A percentile compares a stretch with the other conserved stretches of the same genome.
Conservation (phyloP, 2,888 invertebrate species). For the Suillia variegata region DNA sequence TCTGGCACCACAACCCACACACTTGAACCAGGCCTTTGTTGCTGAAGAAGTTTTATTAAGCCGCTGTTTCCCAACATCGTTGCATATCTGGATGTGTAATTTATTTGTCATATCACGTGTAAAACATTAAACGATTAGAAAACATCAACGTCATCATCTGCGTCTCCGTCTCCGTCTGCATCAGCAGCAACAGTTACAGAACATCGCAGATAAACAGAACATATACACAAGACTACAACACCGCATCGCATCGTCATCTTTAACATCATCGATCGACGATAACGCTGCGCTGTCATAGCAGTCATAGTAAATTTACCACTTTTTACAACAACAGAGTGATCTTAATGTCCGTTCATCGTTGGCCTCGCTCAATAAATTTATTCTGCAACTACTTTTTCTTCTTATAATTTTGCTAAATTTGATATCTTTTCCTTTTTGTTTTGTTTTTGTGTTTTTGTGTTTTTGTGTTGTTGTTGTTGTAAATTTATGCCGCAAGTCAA, state of each 20-base stretch:
- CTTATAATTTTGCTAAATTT: too few relatives aligned
- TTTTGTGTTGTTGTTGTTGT: neutral
- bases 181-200: constrained; percentile 20
- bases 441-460: neutral
- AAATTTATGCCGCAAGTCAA: constrained; percentile 43
- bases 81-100: constrained; percentile 51
- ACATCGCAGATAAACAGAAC: constrained; percentile 10
- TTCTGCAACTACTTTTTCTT: too few relatives aligned
- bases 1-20: neutral
- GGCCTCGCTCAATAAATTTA: too few relatives aligned
- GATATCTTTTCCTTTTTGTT: neutral
- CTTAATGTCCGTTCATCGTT: neutral
- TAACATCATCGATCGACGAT: neutral
- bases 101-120: constrained; percentile 61
- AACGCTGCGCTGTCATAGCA: neutral
- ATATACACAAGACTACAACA: constrained; percentile 15
- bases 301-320: neutral
- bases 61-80: too few relatives aligned
- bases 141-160: constrained; percentile 13
- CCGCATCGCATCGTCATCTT: constrained; percentile 2
- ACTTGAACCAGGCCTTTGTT: too few relatives aligned
- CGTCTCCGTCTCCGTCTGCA: constrained; percentile 27
- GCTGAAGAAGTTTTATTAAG: constrained; percentile 50
- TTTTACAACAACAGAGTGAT: neutral
- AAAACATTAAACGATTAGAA: constrained; percentile 52